Evolutionary conservation across 2,113 vertebrate species (phyloP).

Genomic region (Nycticryphes semicollaris): DNA sequence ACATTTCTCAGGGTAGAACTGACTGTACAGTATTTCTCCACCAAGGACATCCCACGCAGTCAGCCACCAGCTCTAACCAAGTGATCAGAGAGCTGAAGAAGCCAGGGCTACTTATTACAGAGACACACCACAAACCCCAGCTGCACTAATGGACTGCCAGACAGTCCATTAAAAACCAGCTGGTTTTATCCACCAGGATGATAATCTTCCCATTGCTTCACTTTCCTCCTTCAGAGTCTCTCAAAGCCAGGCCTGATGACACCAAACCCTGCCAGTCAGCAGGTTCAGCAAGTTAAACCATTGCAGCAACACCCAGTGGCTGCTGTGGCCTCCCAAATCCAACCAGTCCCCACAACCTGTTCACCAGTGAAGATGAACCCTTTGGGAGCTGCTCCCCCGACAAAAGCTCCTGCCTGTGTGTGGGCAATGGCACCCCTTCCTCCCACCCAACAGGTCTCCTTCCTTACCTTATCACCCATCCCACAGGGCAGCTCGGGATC

Average conservation of each 20-base stretch:
- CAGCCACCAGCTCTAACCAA: not conserved
- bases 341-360: not conserved
- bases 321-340: not conserved
- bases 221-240: not conserved
- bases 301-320: not conserved
- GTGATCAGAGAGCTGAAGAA: not conserved
- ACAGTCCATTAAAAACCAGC: not conserved
- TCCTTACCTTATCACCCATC: not conserved
- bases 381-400: not conserved
- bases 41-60: not conserved
- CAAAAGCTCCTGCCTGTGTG: not conserved
- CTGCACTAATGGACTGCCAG: not conserved
- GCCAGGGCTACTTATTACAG: not conserved
- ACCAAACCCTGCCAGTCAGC: not conserved
- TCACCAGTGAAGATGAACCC: fast-evolving
- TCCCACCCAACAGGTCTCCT: not conserved
- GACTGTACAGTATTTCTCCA: not conserved
- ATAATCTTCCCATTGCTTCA: not conserved
- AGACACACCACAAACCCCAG: not conserved
- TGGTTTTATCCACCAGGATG: not conserved
- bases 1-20: not conserved
- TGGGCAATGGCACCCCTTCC: fast-evolving
- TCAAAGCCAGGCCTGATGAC: not conserved
- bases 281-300: not conserved
- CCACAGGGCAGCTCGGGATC: not conserved